Evolutionary conservation across 2,113 vertebrate species (phyloP).

Genomic region (Shinisaurus crocodilurus): DNA sequence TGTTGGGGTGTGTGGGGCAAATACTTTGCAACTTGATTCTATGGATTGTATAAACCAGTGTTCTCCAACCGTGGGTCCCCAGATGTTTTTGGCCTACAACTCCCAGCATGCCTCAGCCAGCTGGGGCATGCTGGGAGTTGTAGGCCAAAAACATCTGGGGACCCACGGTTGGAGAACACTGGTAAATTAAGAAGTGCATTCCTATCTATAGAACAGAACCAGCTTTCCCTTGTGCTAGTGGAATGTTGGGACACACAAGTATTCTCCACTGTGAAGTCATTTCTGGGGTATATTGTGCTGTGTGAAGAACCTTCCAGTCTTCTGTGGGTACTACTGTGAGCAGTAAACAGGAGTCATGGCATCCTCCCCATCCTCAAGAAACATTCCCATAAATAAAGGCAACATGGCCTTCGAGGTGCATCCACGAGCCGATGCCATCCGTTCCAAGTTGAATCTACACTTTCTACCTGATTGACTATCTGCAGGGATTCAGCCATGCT

Average conservation of each 20-base stretch:
- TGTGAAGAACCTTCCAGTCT: neutral
- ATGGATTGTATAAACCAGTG: too few relatives aligned
- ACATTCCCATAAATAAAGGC: neutral
- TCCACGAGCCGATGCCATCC: conserved; percentile 63
- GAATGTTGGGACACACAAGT: neutral
- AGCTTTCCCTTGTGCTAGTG: neutral
- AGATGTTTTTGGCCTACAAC: too few relatives aligned
- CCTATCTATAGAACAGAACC: neutral
- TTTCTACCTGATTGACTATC: conserved; percentile 68
- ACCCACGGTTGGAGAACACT: too few relatives aligned
- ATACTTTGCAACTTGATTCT: neutral
- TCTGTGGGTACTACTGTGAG: accelerated
- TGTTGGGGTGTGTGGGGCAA: neutral
- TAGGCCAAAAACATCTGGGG: too few relatives aligned
- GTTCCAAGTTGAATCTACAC: conserved; percentile 63
- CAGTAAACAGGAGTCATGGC: neutral
- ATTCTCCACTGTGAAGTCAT: neutral
- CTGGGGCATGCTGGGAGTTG: too few relatives aligned
- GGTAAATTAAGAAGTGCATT: too few relatives aligned
- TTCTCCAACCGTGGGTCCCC: too few relatives aligned
- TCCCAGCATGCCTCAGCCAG: too few relatives aligned
- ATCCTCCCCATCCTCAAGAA: too few relatives aligned
- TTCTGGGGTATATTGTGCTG: neutral
- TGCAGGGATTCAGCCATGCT: conserved; percentile 61
- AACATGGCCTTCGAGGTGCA: neutral